phyloP scores from a whole-genome alignment of 2,888 invertebrate species.

The Agrypnus murinus region DNA sequence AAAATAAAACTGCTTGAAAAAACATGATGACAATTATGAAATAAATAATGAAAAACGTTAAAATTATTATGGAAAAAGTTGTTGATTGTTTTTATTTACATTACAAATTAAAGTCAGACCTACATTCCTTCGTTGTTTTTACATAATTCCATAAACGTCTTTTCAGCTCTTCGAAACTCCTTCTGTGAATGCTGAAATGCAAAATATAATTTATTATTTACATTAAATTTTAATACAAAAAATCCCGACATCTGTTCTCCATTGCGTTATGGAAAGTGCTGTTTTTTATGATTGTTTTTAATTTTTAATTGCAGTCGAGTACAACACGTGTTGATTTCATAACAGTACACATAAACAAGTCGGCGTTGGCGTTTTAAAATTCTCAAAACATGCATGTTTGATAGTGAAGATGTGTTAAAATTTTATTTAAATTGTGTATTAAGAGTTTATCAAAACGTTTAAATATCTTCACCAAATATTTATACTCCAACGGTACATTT shows the following conservation, averaged over 20 bases:
- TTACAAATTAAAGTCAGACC: too few relatives aligned
- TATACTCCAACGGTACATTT: background rate
- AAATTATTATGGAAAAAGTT: too few relatives aligned
- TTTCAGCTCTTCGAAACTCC: background rate
- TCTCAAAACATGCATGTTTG: background rate
- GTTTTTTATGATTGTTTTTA: constrained; percentile 24
- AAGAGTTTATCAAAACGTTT: too few relatives aligned
- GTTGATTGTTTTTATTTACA: too few relatives aligned
- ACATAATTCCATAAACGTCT: too few relatives aligned
- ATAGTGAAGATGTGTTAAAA: background rate
- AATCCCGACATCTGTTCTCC: constrained; percentile 1
- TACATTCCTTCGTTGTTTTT: too few relatives aligned
- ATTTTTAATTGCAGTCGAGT: constrained; percentile 23
- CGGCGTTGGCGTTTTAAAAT: constrained; percentile 10
- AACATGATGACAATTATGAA: too few relatives aligned
- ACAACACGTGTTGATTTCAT: constrained; percentile 38
- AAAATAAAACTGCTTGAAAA: too few relatives aligned
- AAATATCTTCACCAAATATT: constrained; percentile 1
- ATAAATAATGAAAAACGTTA: too few relatives aligned
- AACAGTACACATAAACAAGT: constrained; percentile 6
- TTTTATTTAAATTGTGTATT: background rate
- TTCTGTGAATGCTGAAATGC: constrained; percentile 2
- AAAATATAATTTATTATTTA: constrained; percentile 11
- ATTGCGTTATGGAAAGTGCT: constrained; percentile 10
- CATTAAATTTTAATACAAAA: background rate